These are phyloP conservation scores for Ornithoptera priamus DNA, from an alignment of 2,888 invertebrate genomes.

Conservation along the genomic window DNA sequence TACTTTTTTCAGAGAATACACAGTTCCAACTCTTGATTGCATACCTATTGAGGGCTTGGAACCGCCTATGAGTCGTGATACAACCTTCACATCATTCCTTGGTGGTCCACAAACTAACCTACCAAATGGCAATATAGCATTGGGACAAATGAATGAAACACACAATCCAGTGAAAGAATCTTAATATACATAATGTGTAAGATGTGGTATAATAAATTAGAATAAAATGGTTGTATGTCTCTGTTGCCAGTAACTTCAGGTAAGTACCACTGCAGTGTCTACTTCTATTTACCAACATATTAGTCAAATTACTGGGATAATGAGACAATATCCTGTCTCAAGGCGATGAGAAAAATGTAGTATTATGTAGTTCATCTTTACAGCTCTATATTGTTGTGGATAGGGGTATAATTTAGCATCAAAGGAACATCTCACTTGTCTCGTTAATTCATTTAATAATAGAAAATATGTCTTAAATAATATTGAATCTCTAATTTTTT, in stretches of 20 bases:
- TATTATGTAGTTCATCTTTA: too few relatives aligned
- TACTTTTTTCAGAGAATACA: conserved; percentile 63
- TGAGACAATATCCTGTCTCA: too few relatives aligned
- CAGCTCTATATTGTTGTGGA: too few relatives aligned
- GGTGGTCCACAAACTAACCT: conserved; percentile 62
- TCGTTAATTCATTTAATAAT: too few relatives aligned
- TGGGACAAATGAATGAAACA: conserved; percentile 36
- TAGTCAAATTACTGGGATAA: background rate
- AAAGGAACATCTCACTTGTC: too few relatives aligned
- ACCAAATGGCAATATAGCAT: conserved; percentile 53
- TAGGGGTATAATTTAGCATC: too few relatives aligned
- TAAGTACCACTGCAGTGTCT: background rate
- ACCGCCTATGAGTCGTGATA: conserved; percentile 75
- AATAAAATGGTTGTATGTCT: background rate
- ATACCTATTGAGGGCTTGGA: conserved; percentile 74
- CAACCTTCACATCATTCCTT: conserved; percentile 76
- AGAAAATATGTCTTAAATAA: too few relatives aligned
- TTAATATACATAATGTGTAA: background rate
- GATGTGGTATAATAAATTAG: too few relatives aligned
- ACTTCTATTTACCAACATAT: background rate
- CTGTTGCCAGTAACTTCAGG: background rate
- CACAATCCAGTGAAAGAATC: conserved; percentile 25
- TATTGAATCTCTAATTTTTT: too few relatives aligned
- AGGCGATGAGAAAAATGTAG: too few relatives aligned
- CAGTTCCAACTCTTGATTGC: conserved; percentile 74